Percentiles rank a stretch among this genome's conserved stretches.
These are phyloP conservation scores for Ictidomys tridecemlineatus DNA, from an alignment of 2,113 vertebrate species.

Conservation along the genomic window DNA sequence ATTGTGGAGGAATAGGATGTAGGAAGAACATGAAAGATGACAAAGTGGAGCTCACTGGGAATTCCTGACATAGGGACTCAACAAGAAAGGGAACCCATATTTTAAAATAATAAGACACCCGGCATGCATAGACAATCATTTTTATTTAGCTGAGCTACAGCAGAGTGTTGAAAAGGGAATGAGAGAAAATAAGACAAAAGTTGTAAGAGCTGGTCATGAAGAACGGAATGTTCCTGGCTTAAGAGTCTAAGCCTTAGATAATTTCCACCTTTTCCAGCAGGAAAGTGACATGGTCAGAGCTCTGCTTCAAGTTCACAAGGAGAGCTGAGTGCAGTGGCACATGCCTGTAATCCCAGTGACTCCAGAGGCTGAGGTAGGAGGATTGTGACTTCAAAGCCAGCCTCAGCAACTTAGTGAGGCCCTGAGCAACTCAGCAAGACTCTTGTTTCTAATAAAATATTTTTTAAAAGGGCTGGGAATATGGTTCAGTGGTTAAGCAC, in stretches of 20 bases:
- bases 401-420: too few species aligned
- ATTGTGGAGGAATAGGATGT: not conserved
- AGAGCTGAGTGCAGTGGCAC: not conserved
- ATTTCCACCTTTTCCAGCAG: not conserved
- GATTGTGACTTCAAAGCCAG: too few species aligned
- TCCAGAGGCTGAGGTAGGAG: too few species aligned
- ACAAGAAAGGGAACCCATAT: not conserved
- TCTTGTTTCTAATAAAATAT: too few species aligned
- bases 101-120: not conserved
- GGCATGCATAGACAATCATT: not conserved
- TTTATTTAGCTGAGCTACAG: not conserved
- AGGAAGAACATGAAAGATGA: not conserved
- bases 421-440: too few species aligned
- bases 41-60: too few species aligned
- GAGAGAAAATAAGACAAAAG: not conserved
- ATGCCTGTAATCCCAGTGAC: too few species aligned
- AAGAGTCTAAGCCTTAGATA: not conserved
- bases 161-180: not conserved
- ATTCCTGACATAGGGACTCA: not conserved
- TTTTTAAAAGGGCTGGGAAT: too few species aligned
- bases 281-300: not conserved
- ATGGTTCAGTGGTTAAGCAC: too few species aligned
- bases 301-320: not conserved
- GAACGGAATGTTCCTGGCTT: not conserved
- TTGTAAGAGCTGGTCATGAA: not conserved